phyloP scores from a whole-genome alignment of 2,888 invertebrate genomes.

The Polyploca ridens region DNA sequence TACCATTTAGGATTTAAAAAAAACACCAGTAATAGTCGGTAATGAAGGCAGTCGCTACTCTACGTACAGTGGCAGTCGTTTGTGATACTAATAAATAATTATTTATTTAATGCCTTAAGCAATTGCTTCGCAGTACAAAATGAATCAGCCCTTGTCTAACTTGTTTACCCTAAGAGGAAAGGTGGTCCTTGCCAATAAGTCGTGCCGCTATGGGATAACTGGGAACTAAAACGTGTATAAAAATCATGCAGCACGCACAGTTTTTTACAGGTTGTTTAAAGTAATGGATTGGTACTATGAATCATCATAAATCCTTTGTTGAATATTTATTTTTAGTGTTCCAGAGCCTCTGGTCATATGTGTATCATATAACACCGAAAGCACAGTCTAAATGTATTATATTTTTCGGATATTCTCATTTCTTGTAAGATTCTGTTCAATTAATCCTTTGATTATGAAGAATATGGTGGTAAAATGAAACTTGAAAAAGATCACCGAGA shows the following conservation, averaged over 20 bases:
- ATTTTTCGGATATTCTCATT: too few relatives aligned
- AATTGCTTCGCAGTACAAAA: slow-evolving; percentile 49
- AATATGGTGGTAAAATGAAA: too few relatives aligned
- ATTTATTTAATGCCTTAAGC: too few relatives aligned
- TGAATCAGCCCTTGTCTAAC: slow-evolving; percentile 63
- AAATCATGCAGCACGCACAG: not conserved
- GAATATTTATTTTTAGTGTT: not conserved
- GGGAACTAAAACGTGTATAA: slow-evolving; percentile 11
- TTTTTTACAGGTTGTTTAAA: not conserved
- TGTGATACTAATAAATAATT: slow-evolving; percentile 36
- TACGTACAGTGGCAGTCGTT: not conserved
- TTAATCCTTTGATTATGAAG: too few relatives aligned
- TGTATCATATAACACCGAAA: not conserved
- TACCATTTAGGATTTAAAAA: not conserved
- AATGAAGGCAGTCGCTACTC: not conserved
- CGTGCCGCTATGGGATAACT: not conserved
- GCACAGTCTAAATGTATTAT: too few relatives aligned
- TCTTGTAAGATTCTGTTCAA: too few relatives aligned
- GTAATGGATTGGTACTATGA: not conserved
- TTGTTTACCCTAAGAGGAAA: slow-evolving; percentile 69
- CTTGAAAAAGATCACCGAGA: too few relatives aligned
- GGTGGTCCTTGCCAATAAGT: slow-evolving; percentile 30
- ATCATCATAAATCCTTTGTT: not conserved
- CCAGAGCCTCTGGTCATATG: not conserved
- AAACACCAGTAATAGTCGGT: not conserved